Evolutionary conservation across 2,797 vertebrate species (phyloP).

Genomic region (Parambassis ranga): DNA sequence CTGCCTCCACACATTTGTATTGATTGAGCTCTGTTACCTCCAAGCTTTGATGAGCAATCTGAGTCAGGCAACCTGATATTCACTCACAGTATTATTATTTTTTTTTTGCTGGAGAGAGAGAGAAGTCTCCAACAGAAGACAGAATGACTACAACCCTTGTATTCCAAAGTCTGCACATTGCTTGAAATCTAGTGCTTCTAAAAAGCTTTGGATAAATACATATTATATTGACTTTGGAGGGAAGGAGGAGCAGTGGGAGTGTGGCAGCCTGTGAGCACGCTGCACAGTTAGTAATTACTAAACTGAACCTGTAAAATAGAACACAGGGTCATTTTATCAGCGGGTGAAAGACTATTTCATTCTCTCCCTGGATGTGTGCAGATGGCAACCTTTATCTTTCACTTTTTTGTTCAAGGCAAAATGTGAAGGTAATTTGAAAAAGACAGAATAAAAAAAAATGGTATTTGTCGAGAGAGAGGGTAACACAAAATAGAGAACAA

Average conservation of each 20-base stretch:
- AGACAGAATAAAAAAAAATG: constrained; percentile 48
- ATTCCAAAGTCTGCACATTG: not conserved
- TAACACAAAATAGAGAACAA: constrained; percentile 15
- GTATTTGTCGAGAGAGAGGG: constrained; percentile 17
- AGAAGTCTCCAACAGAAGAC: not conserved
- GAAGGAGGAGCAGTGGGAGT: not conserved
- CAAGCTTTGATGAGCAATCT: constrained; percentile 31
- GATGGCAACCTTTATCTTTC: constrained; percentile 40
- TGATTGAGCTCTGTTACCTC: constrained; percentile 42
- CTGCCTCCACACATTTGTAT: constrained; percentile 38
- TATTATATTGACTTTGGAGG: constrained; percentile 1
- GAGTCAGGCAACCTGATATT: constrained; percentile 35
- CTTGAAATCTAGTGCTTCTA: not conserved
- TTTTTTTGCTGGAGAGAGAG: constrained; percentile 1
- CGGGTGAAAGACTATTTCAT: constrained; percentile 15
- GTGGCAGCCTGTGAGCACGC: constrained; percentile 2
- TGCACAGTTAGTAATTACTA: constrained; percentile 35
- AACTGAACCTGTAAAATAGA: constrained; percentile 29
- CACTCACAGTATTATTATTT: constrained; percentile 2
- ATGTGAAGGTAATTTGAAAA: constrained; percentile 70
- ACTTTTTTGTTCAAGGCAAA: constrained; percentile 65
- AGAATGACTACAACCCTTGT: not conserved
- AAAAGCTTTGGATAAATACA: constrained; percentile 3
- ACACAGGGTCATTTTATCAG: constrained; percentile 29
- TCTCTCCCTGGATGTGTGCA: constrained; percentile 21